Evolutionary conservation across 2,797 vertebrate species (phyloP).

Genomic region (Margarornis squamiger): DNA sequence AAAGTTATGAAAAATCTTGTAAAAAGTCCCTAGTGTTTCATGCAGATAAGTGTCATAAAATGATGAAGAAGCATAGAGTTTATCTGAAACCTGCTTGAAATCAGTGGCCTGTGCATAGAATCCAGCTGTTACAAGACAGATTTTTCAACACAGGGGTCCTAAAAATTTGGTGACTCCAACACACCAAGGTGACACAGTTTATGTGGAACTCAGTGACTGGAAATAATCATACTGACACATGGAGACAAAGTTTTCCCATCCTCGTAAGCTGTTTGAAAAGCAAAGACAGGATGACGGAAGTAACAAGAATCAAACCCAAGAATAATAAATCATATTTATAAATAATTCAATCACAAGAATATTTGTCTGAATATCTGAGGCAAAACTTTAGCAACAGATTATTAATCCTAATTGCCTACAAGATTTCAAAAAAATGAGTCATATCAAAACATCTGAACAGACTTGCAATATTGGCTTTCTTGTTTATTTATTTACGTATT

Average conservation of each 20-base stretch:
- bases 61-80: background rate
- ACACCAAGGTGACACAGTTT: background rate
- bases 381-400: background rate
- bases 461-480: background rate
- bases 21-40: background rate
- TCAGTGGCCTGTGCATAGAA: background rate
- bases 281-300: background rate
- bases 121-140: background rate
- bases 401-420: background rate
- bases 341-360: background rate
- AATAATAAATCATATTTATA: background rate
- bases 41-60: background rate
- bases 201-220: background rate
- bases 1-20: background rate
- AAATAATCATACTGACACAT: background rate
- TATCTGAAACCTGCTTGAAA: background rate
- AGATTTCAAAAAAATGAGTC: background rate
- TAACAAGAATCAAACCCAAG: background rate
- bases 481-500: background rate
- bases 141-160: background rate
- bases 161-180: background rate
- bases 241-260: background rate
- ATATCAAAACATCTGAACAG: background rate
- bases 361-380: background rate
- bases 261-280: background rate